Evolutionary conservation across 1,140 invertebrate genomes (phyloP).

Genomic region (Hesperophylax magnus): DNA sequence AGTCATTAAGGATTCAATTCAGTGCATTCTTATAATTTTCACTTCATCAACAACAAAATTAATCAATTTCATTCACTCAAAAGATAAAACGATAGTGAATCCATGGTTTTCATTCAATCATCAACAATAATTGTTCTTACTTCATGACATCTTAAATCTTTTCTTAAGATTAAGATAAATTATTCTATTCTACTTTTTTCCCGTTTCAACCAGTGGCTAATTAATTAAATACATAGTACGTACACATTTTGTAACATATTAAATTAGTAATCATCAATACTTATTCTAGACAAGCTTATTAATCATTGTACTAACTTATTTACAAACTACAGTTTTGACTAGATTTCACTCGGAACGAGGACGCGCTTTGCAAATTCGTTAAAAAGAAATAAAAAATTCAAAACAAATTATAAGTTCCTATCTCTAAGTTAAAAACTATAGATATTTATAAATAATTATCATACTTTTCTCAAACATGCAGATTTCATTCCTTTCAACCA

Average conservation of each 20-base stretch:
- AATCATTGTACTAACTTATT: not conserved
- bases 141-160: too few relatives aligned
- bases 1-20: too few relatives aligned
- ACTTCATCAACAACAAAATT: too few relatives aligned
- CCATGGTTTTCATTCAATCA: not conserved
- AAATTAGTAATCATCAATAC: not conserved
- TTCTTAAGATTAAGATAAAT: too few relatives aligned
- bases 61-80: too few relatives aligned
- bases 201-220: not conserved
- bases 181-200: not conserved
- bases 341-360: conserved; percentile 12
- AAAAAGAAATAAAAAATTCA: conserved; percentile 1
- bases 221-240: not conserved
- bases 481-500: not conserved
- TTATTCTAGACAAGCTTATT: not conserved
- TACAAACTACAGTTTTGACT: conserved; percentile 7
- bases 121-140: not conserved
- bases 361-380: not conserved
- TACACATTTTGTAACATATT: not conserved
- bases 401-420: not conserved
- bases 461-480: not conserved
- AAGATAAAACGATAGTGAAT: too few relatives aligned
- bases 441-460: not conserved
- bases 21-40: too few relatives aligned
- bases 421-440: not conserved